A percentile compares a stretch with the other conserved stretches of the same genome.
Conservation (phyloP, 2,113 vertebrate species). For the Hepsetus odoe region DNA sequence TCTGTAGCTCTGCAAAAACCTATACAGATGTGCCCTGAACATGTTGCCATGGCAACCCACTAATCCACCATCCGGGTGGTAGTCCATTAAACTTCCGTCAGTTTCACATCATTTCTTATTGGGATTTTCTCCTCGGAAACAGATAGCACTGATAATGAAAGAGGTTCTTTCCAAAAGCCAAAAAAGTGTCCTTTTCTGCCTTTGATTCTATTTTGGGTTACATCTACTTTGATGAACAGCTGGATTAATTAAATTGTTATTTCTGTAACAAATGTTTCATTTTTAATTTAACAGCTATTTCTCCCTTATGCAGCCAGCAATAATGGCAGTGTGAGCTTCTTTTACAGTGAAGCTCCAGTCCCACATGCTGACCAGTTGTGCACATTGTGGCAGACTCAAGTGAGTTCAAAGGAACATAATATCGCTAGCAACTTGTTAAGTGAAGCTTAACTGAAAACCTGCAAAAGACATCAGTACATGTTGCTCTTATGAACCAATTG, state of each 20-base stretch:
- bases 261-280: too few species aligned
- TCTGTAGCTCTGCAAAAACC: constrained; percentile 56
- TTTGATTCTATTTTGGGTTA: neutral
- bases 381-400: too few species aligned
- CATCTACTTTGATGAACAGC: too few species aligned
- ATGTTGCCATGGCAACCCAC: constrained; percentile 69
- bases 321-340: too few species aligned
- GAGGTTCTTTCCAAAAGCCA: neutral
- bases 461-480: neutral
- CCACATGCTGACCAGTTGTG: too few species aligned
- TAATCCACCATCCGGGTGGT: constrained; percentile 70
- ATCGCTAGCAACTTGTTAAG: too few species aligned
- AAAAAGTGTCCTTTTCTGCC: neutral
- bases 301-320: too few species aligned
- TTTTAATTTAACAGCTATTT: too few species aligned
- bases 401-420: too few species aligned
- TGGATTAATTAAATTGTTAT: too few species aligned
- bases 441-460: too few species aligned
- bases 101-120: constrained; percentile 63
- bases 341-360: too few species aligned
- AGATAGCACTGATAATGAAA: constrained; percentile 5
- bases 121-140: constrained; percentile 64
- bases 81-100: constrained; percentile 65
- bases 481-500: neutral
- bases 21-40: constrained; percentile 67